Conservation (phyloP, 2,797 vertebrate species). For the Trachops cirrhosus region DNA sequence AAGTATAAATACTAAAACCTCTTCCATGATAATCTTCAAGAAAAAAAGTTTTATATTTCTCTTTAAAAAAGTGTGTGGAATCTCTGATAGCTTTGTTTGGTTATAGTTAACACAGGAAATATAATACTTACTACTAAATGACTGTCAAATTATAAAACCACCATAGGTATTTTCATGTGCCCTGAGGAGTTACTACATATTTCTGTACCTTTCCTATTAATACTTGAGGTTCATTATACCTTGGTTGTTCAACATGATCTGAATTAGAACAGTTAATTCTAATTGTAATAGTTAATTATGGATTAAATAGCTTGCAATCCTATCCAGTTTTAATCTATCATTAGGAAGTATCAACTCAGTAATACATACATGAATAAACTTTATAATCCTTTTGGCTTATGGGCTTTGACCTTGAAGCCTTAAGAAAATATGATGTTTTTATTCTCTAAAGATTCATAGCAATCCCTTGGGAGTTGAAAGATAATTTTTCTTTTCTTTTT, state of each 20-base stretch:
- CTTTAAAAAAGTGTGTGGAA: neutral
- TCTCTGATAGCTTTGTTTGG: neutral
- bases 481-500: conserved; percentile 36
- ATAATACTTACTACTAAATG: neutral
- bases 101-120: neutral
- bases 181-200: neutral
- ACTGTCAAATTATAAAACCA: neutral
- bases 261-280: neutral
- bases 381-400: neutral
- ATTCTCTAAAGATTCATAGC: neutral
- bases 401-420: neutral
- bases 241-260: neutral
- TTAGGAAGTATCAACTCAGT: neutral
- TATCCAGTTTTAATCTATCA: neutral
- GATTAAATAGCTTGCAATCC: neutral
- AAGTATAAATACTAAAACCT: neutral
- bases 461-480: neutral
- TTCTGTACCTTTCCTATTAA: conserved; percentile 1
- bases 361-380: neutral
- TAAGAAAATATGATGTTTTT: neutral
- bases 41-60: neutral
- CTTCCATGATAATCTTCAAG: neutral
- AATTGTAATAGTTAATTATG: neutral
- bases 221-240: neutral
- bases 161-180: neutral